phyloP scores from a whole-genome alignment of 2,797 vertebrate genomes.

The Melanitta fusca region DNA sequence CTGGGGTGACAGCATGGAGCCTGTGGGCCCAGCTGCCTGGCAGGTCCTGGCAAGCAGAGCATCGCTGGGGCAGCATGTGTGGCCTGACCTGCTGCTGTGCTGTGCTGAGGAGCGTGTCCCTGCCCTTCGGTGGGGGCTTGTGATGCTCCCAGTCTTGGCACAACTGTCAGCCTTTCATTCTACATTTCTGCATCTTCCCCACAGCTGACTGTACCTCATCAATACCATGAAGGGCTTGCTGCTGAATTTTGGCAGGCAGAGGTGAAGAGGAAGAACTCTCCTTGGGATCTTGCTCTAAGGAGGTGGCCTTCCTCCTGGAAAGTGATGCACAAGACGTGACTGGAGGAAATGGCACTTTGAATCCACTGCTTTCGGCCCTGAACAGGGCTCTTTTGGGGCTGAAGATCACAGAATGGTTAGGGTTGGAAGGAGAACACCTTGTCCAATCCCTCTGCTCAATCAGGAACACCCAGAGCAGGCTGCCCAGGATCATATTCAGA shows the following conservation, averaged over 20 bases:
- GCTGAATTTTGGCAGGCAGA: not conserved
- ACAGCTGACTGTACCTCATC: not conserved
- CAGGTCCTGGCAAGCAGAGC: not conserved
- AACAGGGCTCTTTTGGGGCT: not conserved
- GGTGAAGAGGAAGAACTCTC: not conserved
- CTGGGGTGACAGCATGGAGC: not conserved
- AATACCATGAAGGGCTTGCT: not conserved
- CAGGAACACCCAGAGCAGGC: not conserved
- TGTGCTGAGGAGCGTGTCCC: not conserved
- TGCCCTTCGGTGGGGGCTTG: not conserved
- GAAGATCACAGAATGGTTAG: not conserved
- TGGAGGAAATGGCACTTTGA: not conserved
- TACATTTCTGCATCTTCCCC: not conserved
- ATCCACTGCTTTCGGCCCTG: not conserved
- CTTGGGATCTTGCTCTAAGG: not conserved
- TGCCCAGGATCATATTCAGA: not conserved
- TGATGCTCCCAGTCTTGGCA: fast-evolving
- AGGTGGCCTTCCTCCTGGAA: fast-evolving
- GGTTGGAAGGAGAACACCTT: not conserved
- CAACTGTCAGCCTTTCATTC: not conserved
- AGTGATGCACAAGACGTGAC: not conserved
- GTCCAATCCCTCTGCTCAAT: not conserved
- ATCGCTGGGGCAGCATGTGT: not conserved
- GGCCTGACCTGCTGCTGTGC: not conserved
- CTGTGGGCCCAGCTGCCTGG: not conserved